Evolutionary conservation across 1,140 invertebrate species (phyloP).

Genomic region (Drosophila bipectinata): DNA sequence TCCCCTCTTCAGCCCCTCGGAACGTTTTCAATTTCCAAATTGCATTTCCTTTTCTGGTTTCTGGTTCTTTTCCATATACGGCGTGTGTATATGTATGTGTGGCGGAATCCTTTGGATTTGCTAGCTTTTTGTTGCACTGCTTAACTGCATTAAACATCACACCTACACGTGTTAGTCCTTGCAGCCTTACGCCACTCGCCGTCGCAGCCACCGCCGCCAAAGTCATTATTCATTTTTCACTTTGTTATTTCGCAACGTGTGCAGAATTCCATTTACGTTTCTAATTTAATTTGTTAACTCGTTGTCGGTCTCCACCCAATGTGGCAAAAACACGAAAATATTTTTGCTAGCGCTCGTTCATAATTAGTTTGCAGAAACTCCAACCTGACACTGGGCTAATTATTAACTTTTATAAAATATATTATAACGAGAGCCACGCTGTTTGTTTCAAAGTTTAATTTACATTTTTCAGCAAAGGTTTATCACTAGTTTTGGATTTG

Average conservation of each 20-base stretch:
- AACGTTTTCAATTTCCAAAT: slow-evolving; percentile 75
- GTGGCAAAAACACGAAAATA: slow-evolving; percentile 71
- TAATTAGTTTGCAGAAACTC: slow-evolving; percentile 60
- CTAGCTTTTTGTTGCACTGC: slow-evolving; percentile 33
- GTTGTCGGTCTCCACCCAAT: not conserved
- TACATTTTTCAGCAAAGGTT: not conserved
- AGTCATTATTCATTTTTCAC: slow-evolving; percentile 70
- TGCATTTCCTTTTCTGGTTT: slow-evolving; percentile 45
- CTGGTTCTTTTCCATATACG: slow-evolving; percentile 11
- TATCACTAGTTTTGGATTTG: slow-evolving; percentile 10
- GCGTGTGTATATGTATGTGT: slow-evolving; percentile 1
- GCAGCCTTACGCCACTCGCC: not conserved
- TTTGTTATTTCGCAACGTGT: slow-evolving; percentile 65
- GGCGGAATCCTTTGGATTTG: slow-evolving; percentile 25
- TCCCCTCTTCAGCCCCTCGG: not conserved
- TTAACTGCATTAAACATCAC: slow-evolving; percentile 57
- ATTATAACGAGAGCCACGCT: slow-evolving; percentile 7
- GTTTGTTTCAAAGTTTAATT: not conserved
- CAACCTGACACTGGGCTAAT: slow-evolving; percentile 19
- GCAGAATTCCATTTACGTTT: slow-evolving; percentile 75
- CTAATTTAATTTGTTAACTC: slow-evolving; percentile 64
- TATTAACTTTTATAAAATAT: slow-evolving; percentile 12
- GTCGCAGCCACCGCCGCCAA: not conserved
- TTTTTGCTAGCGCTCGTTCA: slow-evolving; percentile 72
- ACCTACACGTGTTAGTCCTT: slow-evolving; percentile 24